These are phyloP conservation scores for Euwallacea similis DNA, from an alignment of 1,140 invertebrate species.

Conservation along the genomic window DNA sequence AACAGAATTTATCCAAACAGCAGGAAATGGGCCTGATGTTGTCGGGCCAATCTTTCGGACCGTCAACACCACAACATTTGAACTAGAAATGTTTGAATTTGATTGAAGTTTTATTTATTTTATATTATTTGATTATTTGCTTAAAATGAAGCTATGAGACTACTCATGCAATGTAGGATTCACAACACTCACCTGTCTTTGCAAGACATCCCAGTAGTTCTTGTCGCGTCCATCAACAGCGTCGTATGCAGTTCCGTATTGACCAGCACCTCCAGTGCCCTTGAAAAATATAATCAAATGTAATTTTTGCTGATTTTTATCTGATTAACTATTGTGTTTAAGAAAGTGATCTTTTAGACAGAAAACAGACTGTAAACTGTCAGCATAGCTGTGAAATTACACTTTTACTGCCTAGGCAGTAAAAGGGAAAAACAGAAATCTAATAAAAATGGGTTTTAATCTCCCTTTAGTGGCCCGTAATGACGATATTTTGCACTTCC, in stretches of 20 bases:
- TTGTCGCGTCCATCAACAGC: constrained; percentile 35
- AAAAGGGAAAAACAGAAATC: too few species aligned
- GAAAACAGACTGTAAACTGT: too few species aligned
- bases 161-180: neutral
- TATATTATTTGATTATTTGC: neutral
- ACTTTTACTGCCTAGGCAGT: too few species aligned
- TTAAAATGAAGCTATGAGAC: too few species aligned
- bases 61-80: constrained; percentile 68
- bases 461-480: too few species aligned
- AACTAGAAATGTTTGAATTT: constrained; percentile 54
- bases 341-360: too few species aligned
- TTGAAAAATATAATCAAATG: constrained; percentile 3
- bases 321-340: too few species aligned
- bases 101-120: constrained; percentile 4
- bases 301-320: neutral
- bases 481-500: too few species aligned
- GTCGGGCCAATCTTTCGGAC: constrained; percentile 53
- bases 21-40: constrained; percentile 47
- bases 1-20: constrained; percentile 42
- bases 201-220: constrained; percentile 39
- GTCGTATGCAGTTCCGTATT: constrained; percentile 33
- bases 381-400: too few species aligned
- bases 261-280: constrained; percentile 8
- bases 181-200: constrained; percentile 23
- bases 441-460: too few species aligned